Conservation (phyloP, 2,113 vertebrate genomes). For the Puma concolor region DNA sequence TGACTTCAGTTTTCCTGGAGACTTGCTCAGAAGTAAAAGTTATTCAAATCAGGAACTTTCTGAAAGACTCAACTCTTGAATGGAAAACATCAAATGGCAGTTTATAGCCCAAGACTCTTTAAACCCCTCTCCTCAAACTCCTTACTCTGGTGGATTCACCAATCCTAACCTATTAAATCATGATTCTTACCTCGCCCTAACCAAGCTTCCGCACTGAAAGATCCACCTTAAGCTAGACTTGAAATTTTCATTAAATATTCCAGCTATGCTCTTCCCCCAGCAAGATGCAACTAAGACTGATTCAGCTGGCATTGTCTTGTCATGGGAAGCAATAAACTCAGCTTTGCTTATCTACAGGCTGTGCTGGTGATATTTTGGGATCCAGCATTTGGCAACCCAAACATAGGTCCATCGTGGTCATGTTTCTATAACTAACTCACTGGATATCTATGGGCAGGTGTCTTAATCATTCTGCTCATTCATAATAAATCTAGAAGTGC, state of each 20-base stretch:
- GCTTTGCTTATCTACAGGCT: neutral
- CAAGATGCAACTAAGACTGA: neutral
- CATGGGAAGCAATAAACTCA: neutral
- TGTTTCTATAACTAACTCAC: neutral
- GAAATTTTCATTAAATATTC: neutral
- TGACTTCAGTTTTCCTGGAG: neutral
- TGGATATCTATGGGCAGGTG: neutral
- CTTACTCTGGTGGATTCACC: neutral
- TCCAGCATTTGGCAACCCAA: neutral
- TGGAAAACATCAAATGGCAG: neutral
- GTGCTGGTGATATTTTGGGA: neutral
- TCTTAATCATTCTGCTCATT: conserved; percentile 11
- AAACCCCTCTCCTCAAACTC: neutral
- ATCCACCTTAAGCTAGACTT: neutral
- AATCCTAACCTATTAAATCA: neutral
- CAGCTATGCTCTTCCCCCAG: neutral
- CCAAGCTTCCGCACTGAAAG: neutral
- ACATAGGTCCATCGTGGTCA: neutral
- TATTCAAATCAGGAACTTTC: neutral
- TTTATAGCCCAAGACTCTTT: neutral
- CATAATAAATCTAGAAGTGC: neutral
- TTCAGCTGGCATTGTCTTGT: neutral
- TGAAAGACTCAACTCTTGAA: neutral
- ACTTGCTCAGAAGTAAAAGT: neutral
- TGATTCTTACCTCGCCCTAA: neutral